A percentile compares a stretch with the other conserved stretches of the same genome.
These are phyloP conservation scores for Drosophila fungiperda DNA, from an alignment of 2,888 invertebrate genomes.

Conservation along the genomic window DNA sequence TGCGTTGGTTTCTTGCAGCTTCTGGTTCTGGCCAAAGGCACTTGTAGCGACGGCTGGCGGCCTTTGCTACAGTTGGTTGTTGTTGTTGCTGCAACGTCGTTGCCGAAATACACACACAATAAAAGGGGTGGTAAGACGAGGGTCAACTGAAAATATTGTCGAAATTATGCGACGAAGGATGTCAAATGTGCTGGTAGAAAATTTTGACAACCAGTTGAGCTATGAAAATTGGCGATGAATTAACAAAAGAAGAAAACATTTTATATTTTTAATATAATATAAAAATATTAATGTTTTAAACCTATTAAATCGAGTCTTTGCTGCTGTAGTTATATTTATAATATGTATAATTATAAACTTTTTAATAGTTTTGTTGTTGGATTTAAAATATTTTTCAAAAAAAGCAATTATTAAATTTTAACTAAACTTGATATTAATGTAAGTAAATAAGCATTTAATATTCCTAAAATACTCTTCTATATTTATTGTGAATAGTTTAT, in stretches of 20 bases:
- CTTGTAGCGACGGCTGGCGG: constrained; percentile 65
- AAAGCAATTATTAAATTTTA: too few relatives aligned
- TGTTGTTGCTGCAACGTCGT: constrained; percentile 52
- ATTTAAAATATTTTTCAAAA: too few relatives aligned
- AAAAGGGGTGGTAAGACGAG: constrained; percentile 55
- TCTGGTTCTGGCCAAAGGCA: constrained; percentile 58
- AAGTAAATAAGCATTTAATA: too few relatives aligned
- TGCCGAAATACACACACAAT: constrained; percentile 36
- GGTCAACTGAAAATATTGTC: constrained; percentile 11
- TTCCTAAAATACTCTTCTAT: too few relatives aligned
- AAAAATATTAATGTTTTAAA: neutral
- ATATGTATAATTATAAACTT: neutral
- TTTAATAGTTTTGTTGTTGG: too few relatives aligned
- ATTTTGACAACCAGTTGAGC: neutral
- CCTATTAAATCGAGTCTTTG: neutral
- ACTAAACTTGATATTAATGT: too few relatives aligned
- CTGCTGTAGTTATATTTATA: neutral
- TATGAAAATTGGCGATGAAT: neutral
- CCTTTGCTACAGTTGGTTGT: constrained; percentile 42
- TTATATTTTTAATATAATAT: too few relatives aligned
- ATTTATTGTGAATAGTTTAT: too few relatives aligned
- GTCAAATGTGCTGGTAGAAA: neutral
- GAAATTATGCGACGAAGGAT: neutral
- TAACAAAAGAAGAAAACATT: neutral
- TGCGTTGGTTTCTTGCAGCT: constrained; percentile 56